phyloP scores from a whole-genome alignment of 2,113 vertebrate species.

The Mesoclemmys tuberculata region DNA sequence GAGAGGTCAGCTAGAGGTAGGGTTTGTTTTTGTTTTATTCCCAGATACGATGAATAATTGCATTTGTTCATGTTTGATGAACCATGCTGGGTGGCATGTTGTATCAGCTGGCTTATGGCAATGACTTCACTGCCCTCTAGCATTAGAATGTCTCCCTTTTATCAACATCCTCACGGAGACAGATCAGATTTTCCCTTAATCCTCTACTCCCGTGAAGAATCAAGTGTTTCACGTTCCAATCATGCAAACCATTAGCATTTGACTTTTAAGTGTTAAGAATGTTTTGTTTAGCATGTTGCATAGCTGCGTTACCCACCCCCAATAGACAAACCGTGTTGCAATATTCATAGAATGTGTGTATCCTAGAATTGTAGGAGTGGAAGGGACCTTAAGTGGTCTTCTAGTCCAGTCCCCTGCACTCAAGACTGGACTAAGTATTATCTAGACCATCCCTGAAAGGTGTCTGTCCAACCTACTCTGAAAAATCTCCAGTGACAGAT shows the following conservation, averaged over 20 bases:
- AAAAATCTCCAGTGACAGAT: too few species aligned
- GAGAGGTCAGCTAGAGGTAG: neutral
- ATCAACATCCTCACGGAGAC: neutral
- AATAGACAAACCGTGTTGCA: neutral
- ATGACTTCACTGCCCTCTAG: neutral
- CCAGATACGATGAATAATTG: neutral
- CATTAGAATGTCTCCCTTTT: neutral
- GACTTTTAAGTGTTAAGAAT: neutral
- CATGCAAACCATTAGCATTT: neutral
- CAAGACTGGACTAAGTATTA: too few species aligned
- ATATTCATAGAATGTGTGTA: neutral
- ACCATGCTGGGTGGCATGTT: neutral
- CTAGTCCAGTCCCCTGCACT: too few species aligned
- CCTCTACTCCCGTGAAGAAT: neutral
- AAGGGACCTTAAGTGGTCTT: too few species aligned
- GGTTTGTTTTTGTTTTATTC: neutral
- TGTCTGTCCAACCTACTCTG: too few species aligned
- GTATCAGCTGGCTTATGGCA: neutral
- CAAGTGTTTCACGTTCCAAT: neutral
- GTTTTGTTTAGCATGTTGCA: neutral
- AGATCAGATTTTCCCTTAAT: neutral
- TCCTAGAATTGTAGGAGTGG: too few species aligned
- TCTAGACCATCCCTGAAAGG: too few species aligned
- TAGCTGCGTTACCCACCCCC: neutral
- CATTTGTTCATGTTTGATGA: neutral